Evolutionary conservation across 2,888 invertebrate genomes (phyloP).

Genomic region (Tinea trinotella): DNA sequence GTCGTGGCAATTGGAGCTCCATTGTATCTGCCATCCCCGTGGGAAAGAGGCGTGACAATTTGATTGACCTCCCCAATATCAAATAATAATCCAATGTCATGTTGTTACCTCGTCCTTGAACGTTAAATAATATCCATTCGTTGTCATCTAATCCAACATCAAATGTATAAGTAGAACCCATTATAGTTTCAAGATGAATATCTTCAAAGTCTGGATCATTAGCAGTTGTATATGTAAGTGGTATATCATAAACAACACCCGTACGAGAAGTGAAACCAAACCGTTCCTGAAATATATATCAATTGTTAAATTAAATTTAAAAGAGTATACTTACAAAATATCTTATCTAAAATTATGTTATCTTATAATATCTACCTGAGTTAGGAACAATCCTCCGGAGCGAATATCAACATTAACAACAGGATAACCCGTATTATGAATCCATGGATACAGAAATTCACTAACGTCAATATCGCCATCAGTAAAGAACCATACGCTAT

Average conservation of each 20-base stretch:
- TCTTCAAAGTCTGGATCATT: slow-evolving; percentile 40
- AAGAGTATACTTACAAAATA: not conserved
- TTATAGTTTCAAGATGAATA: slow-evolving; percentile 36
- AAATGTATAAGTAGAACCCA: slow-evolving; percentile 30
- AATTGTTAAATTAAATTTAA: not conserved
- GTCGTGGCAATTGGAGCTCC: too few species aligned
- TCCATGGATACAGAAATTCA: slow-evolving; percentile 41
- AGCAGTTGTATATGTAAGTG: slow-evolving; percentile 63
- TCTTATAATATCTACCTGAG: slow-evolving; percentile 35
- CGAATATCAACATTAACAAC: slow-evolving; percentile 36
- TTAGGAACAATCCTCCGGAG: slow-evolving; percentile 39
- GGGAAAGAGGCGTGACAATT: too few species aligned
- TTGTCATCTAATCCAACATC: slow-evolving; percentile 38
- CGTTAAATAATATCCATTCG: slow-evolving; percentile 51
- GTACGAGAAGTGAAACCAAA: slow-evolving; percentile 31
- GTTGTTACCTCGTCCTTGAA: slow-evolving; percentile 53
- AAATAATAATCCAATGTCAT: too few species aligned
- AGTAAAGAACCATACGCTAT: slow-evolving; percentile 29
- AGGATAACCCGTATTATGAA: slow-evolving; percentile 41
- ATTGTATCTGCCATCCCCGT: too few species aligned
- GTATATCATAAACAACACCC: slow-evolving; percentile 37
- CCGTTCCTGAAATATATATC: slow-evolving; percentile 34
- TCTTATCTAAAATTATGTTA: not conserved
- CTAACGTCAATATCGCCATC: slow-evolving; percentile 27
- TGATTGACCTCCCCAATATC: too few species aligned